Percentiles rank a stretch among this genome's conserved stretches.
Conservation (phyloP, 2,888 invertebrate genomes). For the Sphaeridia pumilis region DNA sequence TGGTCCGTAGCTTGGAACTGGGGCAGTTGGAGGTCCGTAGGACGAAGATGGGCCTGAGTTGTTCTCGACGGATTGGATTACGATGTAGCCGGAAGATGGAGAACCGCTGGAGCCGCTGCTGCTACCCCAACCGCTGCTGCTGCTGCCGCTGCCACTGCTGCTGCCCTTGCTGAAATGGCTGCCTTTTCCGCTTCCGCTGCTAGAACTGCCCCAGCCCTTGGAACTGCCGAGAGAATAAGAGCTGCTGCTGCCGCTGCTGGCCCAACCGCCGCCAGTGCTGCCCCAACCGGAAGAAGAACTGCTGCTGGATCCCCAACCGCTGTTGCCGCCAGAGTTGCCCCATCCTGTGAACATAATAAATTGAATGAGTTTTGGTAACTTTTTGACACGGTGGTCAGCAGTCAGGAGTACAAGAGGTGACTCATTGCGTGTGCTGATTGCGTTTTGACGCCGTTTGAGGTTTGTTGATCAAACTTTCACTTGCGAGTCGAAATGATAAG, state of each 20-base stretch:
- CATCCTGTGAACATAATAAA: neutral
- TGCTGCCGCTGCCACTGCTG: conserved; percentile 5
- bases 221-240: neutral
- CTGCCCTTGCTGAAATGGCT: conserved; percentile 11
- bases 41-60: conserved; percentile 5
- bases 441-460: too few species aligned
- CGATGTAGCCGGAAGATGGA: conserved; percentile 28
- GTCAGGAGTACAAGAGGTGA: too few species aligned
- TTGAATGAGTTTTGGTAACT: neutral
- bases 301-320: conserved; percentile 4
- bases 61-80: conserved; percentile 27
- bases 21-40: conserved; percentile 5
- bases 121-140: conserved; percentile 7
- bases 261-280: conserved; percentile 2
- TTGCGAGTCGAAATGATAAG: too few species aligned
- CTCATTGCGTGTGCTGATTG: too few species aligned
- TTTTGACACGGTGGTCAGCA: neutral
- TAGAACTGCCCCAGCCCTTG: conserved; percentile 10
- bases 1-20: conserved; percentile 2
- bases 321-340: conserved; percentile 5
- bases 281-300: neutral
- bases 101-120: conserved; percentile 1
- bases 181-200: conserved; percentile 11
- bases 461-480: too few species aligned
- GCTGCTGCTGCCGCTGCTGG: neutral